phyloP scores from a whole-genome alignment of 2,888 invertebrate genomes.

The Apoda limacodes region DNA sequence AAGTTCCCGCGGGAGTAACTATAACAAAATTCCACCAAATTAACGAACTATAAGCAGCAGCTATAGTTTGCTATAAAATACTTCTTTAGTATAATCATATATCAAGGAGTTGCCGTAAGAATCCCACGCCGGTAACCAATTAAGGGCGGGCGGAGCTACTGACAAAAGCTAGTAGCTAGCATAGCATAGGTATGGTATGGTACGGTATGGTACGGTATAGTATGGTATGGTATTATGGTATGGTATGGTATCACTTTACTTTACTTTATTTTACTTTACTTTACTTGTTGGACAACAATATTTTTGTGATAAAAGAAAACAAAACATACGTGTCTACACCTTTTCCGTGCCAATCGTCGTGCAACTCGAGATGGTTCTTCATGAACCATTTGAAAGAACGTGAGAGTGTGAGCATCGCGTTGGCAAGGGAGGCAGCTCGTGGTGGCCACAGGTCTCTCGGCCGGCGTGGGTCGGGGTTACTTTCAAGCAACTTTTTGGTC shows the following conservation, averaged over 20 bases:
- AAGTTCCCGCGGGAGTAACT: too few relatives aligned
- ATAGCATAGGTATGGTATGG: too few relatives aligned
- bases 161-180: too few relatives aligned
- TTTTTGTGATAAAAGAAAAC: constrained; percentile 1
- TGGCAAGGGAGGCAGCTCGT: constrained; percentile 18
- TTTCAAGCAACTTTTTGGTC: too few relatives aligned
- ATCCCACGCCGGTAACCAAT: too few relatives aligned
- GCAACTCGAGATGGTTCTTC: constrained; percentile 4
- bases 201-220: too few relatives aligned
- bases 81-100: too few relatives aligned
- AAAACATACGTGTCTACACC: constrained; percentile 12
- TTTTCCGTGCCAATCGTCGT: constrained; percentile 12
- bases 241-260: constrained; percentile 7
- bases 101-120: too few relatives aligned
- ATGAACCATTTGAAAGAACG: constrained; percentile 11
- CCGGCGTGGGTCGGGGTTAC: constrained; percentile 1
- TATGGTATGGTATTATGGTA: constrained; percentile 4
- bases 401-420: constrained; percentile 23
- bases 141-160: too few relatives aligned
- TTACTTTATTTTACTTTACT: constrained; percentile 4
- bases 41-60: too few relatives aligned
- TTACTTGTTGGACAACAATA: constrained; percentile 10
- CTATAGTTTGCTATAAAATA: too few relatives aligned
- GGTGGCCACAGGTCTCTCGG: constrained; percentile 19
- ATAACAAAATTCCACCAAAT: too few relatives aligned